Evolutionary conservation across 2,888 invertebrate species (phyloP), one percentile per base, ranked within the genome.

Genomic region (Hydroisotoma schaefferi): DNA sequence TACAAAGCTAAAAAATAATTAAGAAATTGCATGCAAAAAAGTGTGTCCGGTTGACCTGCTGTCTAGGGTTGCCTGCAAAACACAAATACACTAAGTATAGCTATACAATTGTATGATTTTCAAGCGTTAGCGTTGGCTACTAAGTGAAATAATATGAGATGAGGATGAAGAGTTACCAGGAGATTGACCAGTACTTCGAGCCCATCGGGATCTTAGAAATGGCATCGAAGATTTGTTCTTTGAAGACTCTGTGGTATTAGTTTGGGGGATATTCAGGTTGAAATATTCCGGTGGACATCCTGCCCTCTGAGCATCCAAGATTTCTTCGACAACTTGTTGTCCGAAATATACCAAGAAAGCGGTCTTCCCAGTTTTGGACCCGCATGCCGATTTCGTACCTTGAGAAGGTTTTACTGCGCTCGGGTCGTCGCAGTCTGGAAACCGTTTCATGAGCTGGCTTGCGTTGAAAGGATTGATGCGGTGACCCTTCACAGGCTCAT

Each of bases 311-410:
- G 82, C 80, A 75, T 84, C 83, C 44, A 84, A 73, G 59, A 84
- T 80, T 76, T 84, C 84, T 71, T 84, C 83, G 12, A 83, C 82
- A 1, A 84, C 80, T 75, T 84, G 83, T 74, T 84, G 83, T 44
- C 83, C 84, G 73, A 84, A 84, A 74, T 80, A 84, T 2, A 83
- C 82, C 22, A 83, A 75, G 23, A 84, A 76, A 1, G 82, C 82
- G 61, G 80, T 83, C 73, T 80, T 80, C 37, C 81, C 81, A 12
- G 78, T 78, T 64, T 74, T 75, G 2, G 83, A 83, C 0, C 69
- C 69, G 46, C 70, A 72, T 1, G 70, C 69, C 23, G 58, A 62
- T 2, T 29, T 48, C 3, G 40, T 47, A 2, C 28, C 3, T n/a
- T 26, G 28, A 25, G 6, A 6, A 8, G 47, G 22, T n/a, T n/a